A percentile compares a stretch with the other conserved stretches of the same genome.
Evolutionary conservation across 2,797 vertebrate genomes (phyloP).

Genomic region (Salarias fasciatus): DNA sequence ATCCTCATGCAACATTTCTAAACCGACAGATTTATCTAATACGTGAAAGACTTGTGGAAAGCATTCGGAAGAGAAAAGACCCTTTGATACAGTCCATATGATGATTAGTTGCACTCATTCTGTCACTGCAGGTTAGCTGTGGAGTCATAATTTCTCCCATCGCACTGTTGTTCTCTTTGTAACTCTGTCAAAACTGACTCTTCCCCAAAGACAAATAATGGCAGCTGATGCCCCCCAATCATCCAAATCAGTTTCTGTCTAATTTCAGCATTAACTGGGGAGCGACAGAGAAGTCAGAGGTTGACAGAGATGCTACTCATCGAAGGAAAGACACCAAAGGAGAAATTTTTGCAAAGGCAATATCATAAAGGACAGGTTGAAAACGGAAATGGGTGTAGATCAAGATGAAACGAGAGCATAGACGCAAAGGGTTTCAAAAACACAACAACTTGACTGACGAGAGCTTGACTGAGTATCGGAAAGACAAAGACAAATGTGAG

Average conservation of each 20-base stretch:
- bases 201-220: constrained; percentile 57
- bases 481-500: constrained; percentile 44
- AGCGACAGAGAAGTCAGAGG: constrained; percentile 22
- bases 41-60: constrained; percentile 45
- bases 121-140: constrained; percentile 59
- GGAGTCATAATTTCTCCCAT: constrained; percentile 43
- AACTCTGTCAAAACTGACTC: constrained; percentile 54
- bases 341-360: constrained; percentile 17
- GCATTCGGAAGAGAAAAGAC: constrained; percentile 34
- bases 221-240: constrained; percentile 48
- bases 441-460: constrained; percentile 5
- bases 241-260: constrained; percentile 50
- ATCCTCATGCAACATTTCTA: constrained; percentile 46
- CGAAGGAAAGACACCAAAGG: constrained; percentile 11
- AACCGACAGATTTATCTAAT: constrained; percentile 44
- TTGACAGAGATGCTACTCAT: constrained; percentile 27
- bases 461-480: constrained; percentile 20
- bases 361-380: constrained; percentile 16
- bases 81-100: constrained; percentile 50
- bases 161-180: constrained; percentile 42
- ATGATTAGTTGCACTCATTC: constrained; percentile 65
- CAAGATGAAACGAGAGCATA: constrained; percentile 48
- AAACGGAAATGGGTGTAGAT: constrained; percentile 39
- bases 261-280: constrained; percentile 47
- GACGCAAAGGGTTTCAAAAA: constrained; percentile 35